Evolutionary conservation across 2,888 invertebrate genomes (phyloP).

Genomic region (Chaetoderma sp.): DNA sequence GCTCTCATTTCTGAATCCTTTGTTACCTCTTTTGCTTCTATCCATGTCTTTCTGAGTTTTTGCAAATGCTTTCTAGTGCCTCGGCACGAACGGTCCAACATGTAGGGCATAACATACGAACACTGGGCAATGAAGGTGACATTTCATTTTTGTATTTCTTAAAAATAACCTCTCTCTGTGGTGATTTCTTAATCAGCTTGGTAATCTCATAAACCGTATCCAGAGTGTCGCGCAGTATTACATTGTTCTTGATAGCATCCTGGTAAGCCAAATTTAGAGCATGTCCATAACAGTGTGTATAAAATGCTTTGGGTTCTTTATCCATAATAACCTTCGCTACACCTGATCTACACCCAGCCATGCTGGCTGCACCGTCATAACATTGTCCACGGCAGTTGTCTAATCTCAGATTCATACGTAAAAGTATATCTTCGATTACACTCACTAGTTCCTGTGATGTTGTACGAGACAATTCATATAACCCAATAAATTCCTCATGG

Average conservation of each 20-base stretch:
- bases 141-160: constrained; percentile 24
- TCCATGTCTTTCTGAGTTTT: constrained; percentile 3
- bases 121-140: constrained; percentile 24
- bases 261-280: constrained; percentile 25
- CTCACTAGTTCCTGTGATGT: constrained; percentile 25
- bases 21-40: not conserved
- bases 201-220: constrained; percentile 34
- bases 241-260: constrained; percentile 23
- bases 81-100: constrained; percentile 34
- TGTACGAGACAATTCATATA: constrained; percentile 26
- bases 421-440: constrained; percentile 31
- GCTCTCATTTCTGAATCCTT: not conserved
- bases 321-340: constrained; percentile 22
- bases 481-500: constrained; percentile 41
- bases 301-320: constrained; percentile 24
- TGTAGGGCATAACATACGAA: constrained; percentile 29
- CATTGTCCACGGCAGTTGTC: constrained; percentile 36
- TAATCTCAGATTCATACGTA: constrained; percentile 32
- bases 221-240: constrained; percentile 26
- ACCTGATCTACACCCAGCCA: constrained; percentile 34
- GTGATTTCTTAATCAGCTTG: constrained; percentile 34
- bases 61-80: constrained; percentile 9
- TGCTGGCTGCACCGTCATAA: constrained; percentile 38
- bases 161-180: constrained; percentile 28
- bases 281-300: constrained; percentile 36